Evolutionary conservation across 2,888 invertebrate species (phyloP), one percentile per base, ranked within the genome.

Genomic region (Papilio demoleus): DNA sequence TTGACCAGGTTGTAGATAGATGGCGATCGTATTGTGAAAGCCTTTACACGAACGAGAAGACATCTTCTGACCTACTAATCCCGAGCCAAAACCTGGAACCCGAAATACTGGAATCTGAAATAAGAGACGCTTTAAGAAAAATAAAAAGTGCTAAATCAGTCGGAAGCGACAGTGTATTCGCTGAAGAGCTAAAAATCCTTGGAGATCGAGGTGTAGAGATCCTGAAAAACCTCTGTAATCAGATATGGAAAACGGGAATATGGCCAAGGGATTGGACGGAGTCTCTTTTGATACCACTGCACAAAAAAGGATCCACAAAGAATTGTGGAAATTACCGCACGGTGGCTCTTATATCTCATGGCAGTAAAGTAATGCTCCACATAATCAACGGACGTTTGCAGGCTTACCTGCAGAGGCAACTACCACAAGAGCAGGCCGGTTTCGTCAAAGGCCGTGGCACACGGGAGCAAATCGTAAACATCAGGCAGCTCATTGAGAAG

Each of bases 401-500:
- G 8, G 4, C 8, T 19, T 47, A 8, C 27, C 24, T 53, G 27
- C 12, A 53, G 1, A 24, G 70, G 45, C 64, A 73, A 40, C 73
- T 74, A 0, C 72, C 72, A 1, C 60, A 66, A 12, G 72, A 72
- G 22, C 72, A 75, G 53, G 73, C 74, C 0, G 75, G 73, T 1
- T 73, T 75, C 31, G 71, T 71, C 1, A 72, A 68, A 45, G 72
- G 71, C 4, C 66, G 38, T 40, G 72, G 71, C 0, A 73, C 73
- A 5, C 17, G 72, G 9, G 73, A 72, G 27, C 73, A 73, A 31
- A 67, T 70, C 1, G 31, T 74, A 0, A 72, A 71, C 19, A 3
- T 74, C 1, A 36, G 73, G 4, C 72, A 67, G 14, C 42, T 73
- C 2, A 58, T 73, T 0, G 72, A 75, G 17, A 73, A 71, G 31